A percentile compares a stretch with the other conserved stretches of the same genome.
Conservation (phyloP, 1,140 invertebrate genomes). For the Drosophila kurseongensis region DNA sequence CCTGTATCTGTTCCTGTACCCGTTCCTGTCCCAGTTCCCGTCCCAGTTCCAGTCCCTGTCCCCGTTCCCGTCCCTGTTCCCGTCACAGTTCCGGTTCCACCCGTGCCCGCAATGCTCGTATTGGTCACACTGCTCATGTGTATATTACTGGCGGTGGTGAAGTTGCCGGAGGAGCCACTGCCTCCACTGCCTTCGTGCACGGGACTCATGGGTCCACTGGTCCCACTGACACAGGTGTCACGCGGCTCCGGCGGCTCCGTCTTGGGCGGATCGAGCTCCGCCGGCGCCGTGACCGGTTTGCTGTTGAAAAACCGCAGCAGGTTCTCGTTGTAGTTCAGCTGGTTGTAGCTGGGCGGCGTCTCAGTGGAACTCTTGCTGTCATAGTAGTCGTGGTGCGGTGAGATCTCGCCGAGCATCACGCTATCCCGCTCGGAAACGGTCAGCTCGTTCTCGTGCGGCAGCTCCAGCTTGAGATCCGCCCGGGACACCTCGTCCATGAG, state of each 20-base stretch:
- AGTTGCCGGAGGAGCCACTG: constrained; percentile 87
- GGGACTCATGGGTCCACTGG: constrained; percentile 68
- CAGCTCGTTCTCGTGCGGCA: constrained; percentile 86
- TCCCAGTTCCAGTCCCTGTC: constrained; percentile 35
- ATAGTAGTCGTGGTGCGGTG: constrained; percentile 91
- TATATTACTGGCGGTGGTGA: constrained; percentile 85
- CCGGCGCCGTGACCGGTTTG: constrained; percentile 88
- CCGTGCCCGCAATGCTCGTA: constrained; percentile 73
- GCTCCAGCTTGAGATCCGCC: constrained; percentile 86
- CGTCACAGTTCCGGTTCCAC: constrained; percentile 50
- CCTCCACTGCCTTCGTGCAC: constrained; percentile 84
- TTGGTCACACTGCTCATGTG: constrained; percentile 85
- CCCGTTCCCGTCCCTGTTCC: constrained; percentile 11
- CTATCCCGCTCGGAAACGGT: constrained; percentile 90
- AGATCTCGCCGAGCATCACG: constrained; percentile 93
- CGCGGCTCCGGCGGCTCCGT: constrained; percentile 65
- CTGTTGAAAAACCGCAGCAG: constrained; percentile 94
- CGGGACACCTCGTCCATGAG: constrained; percentile 88
- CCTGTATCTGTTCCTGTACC: neutral
- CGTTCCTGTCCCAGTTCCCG: constrained; percentile 71
- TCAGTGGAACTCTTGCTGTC: constrained; percentile 93
- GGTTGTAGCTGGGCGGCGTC: constrained; percentile 93
- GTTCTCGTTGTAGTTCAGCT: constrained; percentile 95
- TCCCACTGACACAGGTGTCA: constrained; percentile 35
- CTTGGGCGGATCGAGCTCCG: constrained; percentile 83